phyloP scores from a whole-genome alignment of 2,113 vertebrate species.

The Cichladusa arquata region DNA sequence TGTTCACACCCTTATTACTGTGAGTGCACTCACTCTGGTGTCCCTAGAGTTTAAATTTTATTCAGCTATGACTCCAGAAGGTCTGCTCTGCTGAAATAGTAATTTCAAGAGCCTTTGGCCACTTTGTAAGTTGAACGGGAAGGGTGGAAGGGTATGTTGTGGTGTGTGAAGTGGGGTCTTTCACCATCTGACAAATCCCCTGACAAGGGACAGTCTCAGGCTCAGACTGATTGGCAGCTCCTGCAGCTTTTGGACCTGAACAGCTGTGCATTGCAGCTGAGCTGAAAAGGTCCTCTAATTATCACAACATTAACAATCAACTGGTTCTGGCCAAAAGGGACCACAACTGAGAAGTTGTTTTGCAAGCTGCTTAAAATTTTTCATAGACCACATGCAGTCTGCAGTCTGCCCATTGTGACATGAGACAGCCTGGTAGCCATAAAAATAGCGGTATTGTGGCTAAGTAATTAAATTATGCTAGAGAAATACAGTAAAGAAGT shows the following conservation, averaged over 20 bases:
- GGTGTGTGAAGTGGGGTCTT: not conserved
- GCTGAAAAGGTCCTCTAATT: slow-evolving; percentile 45
- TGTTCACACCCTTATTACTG: not conserved
- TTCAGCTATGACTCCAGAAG: not conserved
- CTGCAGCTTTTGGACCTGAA: slow-evolving; percentile 24
- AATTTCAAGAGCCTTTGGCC: not conserved
- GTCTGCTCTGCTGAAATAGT: not conserved
- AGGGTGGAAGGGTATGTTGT: not conserved
- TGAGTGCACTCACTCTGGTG: not conserved
- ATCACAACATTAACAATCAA: not conserved
- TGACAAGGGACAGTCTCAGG: not conserved
- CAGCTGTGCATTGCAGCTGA: slow-evolving; percentile 31
- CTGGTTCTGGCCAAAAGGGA: slow-evolving; percentile 22
- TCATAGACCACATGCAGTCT: not conserved
- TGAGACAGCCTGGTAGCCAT: not conserved
- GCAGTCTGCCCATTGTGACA: not conserved
- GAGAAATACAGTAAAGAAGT: not conserved
- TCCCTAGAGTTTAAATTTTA: not conserved
- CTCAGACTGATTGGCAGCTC: slow-evolving; percentile 9
- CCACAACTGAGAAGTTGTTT: not conserved
- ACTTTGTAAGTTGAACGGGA: not conserved
- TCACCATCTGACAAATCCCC: not conserved
- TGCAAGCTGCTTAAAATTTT: slow-evolving; percentile 28
- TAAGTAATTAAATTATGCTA: slow-evolving; percentile 1
- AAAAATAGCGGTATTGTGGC: not conserved